Evolutionary conservation across 2,113 vertebrate species (phyloP).

Genomic region (Pteronura brasiliensis): DNA sequence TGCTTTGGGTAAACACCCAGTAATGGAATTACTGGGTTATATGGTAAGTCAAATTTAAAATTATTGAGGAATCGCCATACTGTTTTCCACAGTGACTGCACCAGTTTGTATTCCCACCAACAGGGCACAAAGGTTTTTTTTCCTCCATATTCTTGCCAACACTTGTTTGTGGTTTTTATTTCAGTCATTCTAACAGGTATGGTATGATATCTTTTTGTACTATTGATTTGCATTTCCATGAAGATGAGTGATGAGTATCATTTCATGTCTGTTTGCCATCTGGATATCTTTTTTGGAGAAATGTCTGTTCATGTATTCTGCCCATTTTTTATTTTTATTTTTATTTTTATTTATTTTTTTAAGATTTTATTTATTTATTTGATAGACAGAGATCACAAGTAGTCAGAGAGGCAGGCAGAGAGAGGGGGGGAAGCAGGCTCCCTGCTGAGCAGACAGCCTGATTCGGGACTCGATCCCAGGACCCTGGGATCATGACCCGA

Average conservation of each 20-base stretch:
- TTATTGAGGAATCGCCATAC: neutral
- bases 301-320: neutral
- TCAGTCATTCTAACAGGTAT: neutral
- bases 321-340: neutral
- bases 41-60: neutral
- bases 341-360: too few species aligned
- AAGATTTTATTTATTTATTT: too few species aligned
- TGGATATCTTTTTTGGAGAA: neutral
- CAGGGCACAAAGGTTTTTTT: neutral
- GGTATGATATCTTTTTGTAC: neutral
- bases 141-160: neutral
- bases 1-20: neutral
- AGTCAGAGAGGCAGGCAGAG: too few species aligned
- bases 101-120: neutral
- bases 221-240: neutral
- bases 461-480: too few species aligned
- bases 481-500: too few species aligned
- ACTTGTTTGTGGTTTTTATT: neutral
- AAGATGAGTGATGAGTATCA: neutral
- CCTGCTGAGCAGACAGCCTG: too few species aligned
- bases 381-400: too few species aligned
- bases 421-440: too few species aligned
- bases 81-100: neutral
- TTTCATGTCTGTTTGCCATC: neutral
- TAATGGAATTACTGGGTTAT: neutral